Evolutionary conservation across 2,797 vertebrate species (phyloP).

Genomic region (Neosilurus hyrtlii): DNA sequence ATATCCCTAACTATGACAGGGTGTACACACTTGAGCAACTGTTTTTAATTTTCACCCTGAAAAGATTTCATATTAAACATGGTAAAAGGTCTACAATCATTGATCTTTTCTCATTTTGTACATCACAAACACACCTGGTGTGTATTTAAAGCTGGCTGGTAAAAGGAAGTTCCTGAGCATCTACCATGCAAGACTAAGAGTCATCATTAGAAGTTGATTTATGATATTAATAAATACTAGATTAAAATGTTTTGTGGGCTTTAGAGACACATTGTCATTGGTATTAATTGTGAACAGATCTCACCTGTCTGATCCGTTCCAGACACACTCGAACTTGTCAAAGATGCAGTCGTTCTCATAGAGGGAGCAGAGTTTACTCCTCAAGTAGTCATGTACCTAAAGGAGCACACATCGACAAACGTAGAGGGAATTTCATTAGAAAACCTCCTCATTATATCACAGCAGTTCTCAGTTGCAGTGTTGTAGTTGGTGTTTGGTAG

Average conservation of each 20-base stretch:
- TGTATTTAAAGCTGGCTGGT: background rate
- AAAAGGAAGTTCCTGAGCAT: background rate
- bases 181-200: background rate
- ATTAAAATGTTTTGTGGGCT: background rate
- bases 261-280: background rate
- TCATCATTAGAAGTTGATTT: too few relatives aligned
- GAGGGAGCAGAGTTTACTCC: slow-evolving; percentile 95
- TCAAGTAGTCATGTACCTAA: slow-evolving; percentile 96
- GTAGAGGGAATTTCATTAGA: background rate
- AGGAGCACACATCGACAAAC: slow-evolving; percentile 33
- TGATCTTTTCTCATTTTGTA: too few relatives aligned
- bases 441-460: background rate
- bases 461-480: background rate
- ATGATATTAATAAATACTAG: too few relatives aligned
- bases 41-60: too few relatives aligned
- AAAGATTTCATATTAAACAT: too few relatives aligned
- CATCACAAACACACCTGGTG: too few relatives aligned
- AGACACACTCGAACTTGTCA: slow-evolving; percentile 99
- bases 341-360: slow-evolving; percentile 99
- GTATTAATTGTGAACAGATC: slow-evolving; percentile 28
- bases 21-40: too few relatives aligned
- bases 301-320: slow-evolving; percentile 98
- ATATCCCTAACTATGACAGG: too few relatives aligned
- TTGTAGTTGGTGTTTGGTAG: background rate
- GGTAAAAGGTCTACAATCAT: too few relatives aligned